Conservation (phyloP, 1,140 invertebrate genomes). For the Bombus affinis region DNA sequence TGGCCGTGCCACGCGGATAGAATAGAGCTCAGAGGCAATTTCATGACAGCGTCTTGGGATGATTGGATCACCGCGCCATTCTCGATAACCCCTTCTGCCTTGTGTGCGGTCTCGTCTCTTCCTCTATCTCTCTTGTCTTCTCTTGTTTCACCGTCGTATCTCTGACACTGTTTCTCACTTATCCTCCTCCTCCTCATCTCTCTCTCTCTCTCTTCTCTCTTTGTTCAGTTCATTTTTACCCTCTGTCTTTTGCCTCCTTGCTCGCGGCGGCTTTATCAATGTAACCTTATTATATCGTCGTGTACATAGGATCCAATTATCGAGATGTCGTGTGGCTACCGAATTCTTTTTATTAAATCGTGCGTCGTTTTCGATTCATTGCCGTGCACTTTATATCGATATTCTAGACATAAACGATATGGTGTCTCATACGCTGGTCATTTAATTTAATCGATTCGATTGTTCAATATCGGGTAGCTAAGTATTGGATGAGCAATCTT, state of each 20-base stretch:
- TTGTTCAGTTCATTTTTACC: background rate
- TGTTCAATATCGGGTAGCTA: background rate
- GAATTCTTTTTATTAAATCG: constrained; percentile 71
- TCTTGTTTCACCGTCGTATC: background rate
- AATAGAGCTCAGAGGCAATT: constrained; percentile 77
- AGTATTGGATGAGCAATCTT: background rate
- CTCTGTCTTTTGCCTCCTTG: constrained; percentile 36
- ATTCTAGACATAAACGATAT: background rate
- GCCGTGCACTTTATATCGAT: background rate
- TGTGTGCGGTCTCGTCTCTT: constrained; percentile 37
- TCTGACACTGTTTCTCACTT: background rate
- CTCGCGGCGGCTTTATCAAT: constrained; percentile 67
- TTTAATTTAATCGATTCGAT: background rate
- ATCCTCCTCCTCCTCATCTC: background rate
- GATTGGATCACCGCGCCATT: constrained; percentile 77
- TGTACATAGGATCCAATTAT: constrained; percentile 73
- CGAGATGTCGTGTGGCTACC: constrained; percentile 55
- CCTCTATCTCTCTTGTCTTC: background rate
- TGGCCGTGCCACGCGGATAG: constrained; percentile 74
- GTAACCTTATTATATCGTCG: constrained; percentile 71
- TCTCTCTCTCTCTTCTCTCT: background rate
- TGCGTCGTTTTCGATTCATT: constrained; percentile 38
- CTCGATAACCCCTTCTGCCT: constrained; percentile 72
- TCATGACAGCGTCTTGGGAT: constrained; percentile 78
- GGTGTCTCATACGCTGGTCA: background rate